Base-by-base conservation (phyloP, 2,888 invertebrate species). In the Lypha dubia region DNA sequence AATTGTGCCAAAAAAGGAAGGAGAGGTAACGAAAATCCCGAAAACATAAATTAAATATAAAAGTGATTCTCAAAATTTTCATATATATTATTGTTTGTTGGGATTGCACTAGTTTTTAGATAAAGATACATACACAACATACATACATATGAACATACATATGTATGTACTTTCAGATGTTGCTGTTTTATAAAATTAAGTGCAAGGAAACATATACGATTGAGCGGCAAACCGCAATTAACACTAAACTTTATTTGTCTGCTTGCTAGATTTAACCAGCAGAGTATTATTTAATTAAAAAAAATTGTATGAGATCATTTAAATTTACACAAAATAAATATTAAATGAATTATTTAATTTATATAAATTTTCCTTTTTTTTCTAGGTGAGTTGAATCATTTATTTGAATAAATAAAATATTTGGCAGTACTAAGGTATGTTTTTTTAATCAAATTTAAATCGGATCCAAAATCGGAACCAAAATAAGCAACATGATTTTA, bases 141-240 rank as follows among this genome's bases (percentile, higher is more conserved):
- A n/a, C n/a, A n/a, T n/a, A n/a, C n/a, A n/a, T n/a, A n/a, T n/a
- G n/a, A n/a, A n/a, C n/a, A n/a, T n/a, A n/a, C n/a, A n/a, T n/a
- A n/a, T 3, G n/a, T 22, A 6, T 62, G 9, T 20, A 20, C 8
- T 17, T 44, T 0, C 32, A 22, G 11, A 38, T 38, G 11, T 13
- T 11, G 32, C 1, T 35, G 15, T 68, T 68, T 51, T 51, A 63
- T 71, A 24, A 58, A 79, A 70, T 60, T 75, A 79, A 76, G 68
- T 71, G 49, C 38, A 76, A 77, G 81, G 77, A 81, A 81, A 63
- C 68, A 81, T 56, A 63, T 81, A 77, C 68, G 58, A 49, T 70
- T 74, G 62, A 63, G 84, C 63, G 84, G 84, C 74, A 53, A 58
- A 67, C 84, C 84, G 44, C 84, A 84, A 77, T 81, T 73, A 79